A percentile compares a stretch with the other conserved stretches of the same genome.
These are phyloP conservation scores for Euborellia annulipes DNA, from an alignment of 1,140 invertebrate genomes.

Conservation along the genomic window DNA sequence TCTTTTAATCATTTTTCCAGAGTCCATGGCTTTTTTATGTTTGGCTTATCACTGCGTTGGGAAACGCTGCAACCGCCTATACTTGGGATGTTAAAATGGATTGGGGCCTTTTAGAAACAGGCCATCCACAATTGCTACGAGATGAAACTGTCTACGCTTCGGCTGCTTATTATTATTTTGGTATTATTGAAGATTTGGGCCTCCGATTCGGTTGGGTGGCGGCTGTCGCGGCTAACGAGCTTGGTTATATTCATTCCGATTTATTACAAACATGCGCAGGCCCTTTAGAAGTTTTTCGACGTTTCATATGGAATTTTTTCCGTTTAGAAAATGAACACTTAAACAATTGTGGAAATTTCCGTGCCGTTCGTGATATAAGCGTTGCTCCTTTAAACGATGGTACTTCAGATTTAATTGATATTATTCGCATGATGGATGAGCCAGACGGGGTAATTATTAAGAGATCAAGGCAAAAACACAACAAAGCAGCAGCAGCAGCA, in stretches of 20 bases:
- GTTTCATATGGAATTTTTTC: slow-evolving; percentile 99
- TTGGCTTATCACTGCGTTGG: slow-evolving; percentile 48
- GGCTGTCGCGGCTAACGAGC: slow-evolving; percentile 74
- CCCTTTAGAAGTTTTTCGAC: slow-evolving; percentile 87
- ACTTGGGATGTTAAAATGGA: slow-evolving; percentile 89
- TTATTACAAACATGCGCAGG: slow-evolving; percentile 79
- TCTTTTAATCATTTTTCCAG: too few species aligned
- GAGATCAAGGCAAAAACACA: too few species aligned
- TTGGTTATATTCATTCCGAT: slow-evolving; percentile 60
- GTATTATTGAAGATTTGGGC: slow-evolving; percentile 89
- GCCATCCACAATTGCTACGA: slow-evolving; percentile 53
- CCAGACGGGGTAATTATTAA: slow-evolving; percentile 59
- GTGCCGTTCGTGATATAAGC: slow-evolving; percentile 95
- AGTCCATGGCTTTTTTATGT: slow-evolving; percentile 35
- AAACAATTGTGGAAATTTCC: slow-evolving; percentile 99
- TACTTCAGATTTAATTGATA: slow-evolving; percentile 76
- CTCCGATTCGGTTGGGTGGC: slow-evolving; percentile 85
- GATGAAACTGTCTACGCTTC: slow-evolving; percentile 51
- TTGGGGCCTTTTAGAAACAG: slow-evolving; percentile 78
- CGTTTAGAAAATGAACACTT: slow-evolving; percentile 98
- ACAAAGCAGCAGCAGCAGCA: too few species aligned
- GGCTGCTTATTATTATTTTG: slow-evolving; percentile 85
- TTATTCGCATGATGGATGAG: slow-evolving; percentile 92
- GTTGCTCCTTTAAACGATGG: slow-evolving; percentile 76
- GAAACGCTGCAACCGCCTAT: slow-evolving; percentile 38